phyloP scores from a whole-genome alignment of 2,113 vertebrate species.

The Fregetta grallaria region DNA sequence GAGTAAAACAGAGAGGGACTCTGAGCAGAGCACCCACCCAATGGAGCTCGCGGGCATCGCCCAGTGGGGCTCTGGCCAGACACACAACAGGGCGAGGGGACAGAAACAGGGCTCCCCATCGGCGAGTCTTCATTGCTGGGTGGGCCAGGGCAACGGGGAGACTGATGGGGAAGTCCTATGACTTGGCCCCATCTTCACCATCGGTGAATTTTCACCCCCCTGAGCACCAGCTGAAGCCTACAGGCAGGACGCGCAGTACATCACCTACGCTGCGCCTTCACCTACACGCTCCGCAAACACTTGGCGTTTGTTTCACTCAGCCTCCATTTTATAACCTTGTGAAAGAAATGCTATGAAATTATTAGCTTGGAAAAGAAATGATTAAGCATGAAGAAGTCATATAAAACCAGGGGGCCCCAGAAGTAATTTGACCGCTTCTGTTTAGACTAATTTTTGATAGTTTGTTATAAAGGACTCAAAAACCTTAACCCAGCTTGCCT shows the following conservation, averaged over 20 bases:
- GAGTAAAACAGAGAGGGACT: not conserved
- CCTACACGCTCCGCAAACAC: not conserved
- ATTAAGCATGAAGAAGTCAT: not conserved
- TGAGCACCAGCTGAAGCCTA: not conserved
- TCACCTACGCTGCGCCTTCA: not conserved
- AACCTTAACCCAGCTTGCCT: not conserved
- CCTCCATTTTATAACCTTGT: not conserved
- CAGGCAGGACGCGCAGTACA: not conserved
- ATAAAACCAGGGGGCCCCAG: not conserved
- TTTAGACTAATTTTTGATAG: not conserved
- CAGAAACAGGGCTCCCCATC: not conserved
- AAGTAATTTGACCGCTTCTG: not conserved
- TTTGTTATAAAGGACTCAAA: not conserved
- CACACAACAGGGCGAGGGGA: not conserved
- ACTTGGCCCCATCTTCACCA: not conserved
- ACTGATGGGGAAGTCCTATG: not conserved
- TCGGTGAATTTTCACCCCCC: not conserved
- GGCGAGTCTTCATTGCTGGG: not conserved
- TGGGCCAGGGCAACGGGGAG: not conserved
- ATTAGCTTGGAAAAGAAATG: not conserved
- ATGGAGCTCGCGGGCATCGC: accelerated
- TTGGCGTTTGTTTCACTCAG: not conserved
- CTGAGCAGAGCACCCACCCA: not conserved
- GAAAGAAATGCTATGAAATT: not conserved
- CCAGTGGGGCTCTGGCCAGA: not conserved